These are phyloP conservation scores for Plutomurus gul DNA, from an alignment of 1,140 invertebrate genomes.

Conservation along the genomic window DNA sequence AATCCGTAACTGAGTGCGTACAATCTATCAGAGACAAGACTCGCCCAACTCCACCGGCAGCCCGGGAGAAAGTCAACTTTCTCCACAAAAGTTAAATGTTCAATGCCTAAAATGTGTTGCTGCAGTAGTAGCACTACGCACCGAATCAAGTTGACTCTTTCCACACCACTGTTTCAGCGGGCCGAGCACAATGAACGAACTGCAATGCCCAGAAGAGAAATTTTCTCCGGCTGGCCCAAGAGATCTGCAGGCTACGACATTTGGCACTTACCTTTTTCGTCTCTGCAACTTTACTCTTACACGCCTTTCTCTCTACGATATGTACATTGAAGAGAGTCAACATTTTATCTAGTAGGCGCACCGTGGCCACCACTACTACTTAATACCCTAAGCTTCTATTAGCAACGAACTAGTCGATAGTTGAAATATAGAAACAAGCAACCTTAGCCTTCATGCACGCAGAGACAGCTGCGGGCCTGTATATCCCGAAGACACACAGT, in stretches of 20 bases:
- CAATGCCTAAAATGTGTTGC: neutral
- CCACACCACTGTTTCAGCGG: no score
- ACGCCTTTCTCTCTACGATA: neutral
- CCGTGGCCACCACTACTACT: no score
- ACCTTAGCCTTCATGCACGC: neutral
- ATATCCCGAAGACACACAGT: neutral
- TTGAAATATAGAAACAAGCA: neutral
- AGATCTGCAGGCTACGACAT: constrained; percentile 23
- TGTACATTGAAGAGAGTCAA: neutral
- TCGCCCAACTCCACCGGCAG: neutral
- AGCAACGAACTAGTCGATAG: neutral
- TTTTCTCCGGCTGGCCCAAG: neutral
- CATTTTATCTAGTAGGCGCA: no score
- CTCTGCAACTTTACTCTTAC: neutral
- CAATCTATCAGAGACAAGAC: neutral
- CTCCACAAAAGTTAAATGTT: constrained; percentile 13
- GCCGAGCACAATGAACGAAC: neutral
- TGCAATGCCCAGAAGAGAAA: neutral
- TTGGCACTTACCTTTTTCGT: constrained; percentile 3
- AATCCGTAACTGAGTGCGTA: constrained; percentile 20
- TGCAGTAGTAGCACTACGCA: constrained; percentile 8
- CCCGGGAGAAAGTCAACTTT: constrained; percentile 7
- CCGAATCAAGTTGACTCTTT: no score
- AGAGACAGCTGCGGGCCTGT: constrained; percentile 12
- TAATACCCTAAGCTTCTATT: no score